Base-by-base conservation (phyloP, 2,797 vertebrate species). In the Paedocypris micromegethes region DNA sequence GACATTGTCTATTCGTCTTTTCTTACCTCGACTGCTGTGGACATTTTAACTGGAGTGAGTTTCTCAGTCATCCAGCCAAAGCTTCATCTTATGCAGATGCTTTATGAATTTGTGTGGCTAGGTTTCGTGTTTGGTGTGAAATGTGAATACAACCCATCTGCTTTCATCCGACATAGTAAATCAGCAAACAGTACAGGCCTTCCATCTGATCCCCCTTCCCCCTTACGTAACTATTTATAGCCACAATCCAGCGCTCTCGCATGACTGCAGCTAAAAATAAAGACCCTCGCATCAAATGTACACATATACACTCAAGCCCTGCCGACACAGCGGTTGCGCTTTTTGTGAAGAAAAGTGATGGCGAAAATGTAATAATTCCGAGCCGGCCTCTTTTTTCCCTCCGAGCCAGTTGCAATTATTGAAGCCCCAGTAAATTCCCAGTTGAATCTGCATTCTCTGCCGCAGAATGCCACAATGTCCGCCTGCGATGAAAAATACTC, bases 1-100 rank as follows among this genome's bases (percentile, higher is more conserved):
- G 95, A 98, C 72, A 93, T 99, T 0, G 80, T 89, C 78, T 99
- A 98, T 72, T 91, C 95, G 0, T 89, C 93, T 0, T 99, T 96
- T 95, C 93, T 99, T 51, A 91, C 92, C 52, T 78, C 85, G 55
- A 90, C 93, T 0, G 92, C 96, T 0, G 92, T 95, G 4, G 86
- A 87, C 61, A 94, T 99, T 78, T 92, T 99, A 56, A 96, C 93
- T 88, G 94, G 93, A 6, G 96, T 99, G 79, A 92, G 74, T 70
- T 49, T 7, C 40, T 41, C 51, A 38, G n/a, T 43, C 39, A 48
- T 56, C 2, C 23, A 23, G 40, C 6, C 58, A 44, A 52, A 46
- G 6, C 3, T 53, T 54, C 39, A 7, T 44, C 4, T 23, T 37
- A 37, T n/a, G 6, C 38, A 47, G 37, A 67, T 58, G 6, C 57